Conservation (phyloP, 2,797 vertebrate species). For the Trematomus bernacchii region DNA sequence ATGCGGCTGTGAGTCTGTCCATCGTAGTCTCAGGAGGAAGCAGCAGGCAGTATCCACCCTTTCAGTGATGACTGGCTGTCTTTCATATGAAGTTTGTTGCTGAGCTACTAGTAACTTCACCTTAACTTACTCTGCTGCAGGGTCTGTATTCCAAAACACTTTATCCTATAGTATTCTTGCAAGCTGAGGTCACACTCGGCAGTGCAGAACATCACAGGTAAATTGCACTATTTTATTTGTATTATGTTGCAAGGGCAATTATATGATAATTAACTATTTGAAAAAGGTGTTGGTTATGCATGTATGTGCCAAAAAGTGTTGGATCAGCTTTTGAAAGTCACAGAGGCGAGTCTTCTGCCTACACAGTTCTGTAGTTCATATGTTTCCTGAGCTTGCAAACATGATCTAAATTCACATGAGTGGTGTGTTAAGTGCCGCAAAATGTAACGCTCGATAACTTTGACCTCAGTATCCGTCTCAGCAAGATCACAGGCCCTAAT, state of each 20-base stretch:
- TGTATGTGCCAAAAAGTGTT: constrained; percentile 41
- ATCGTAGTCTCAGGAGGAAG: constrained; percentile 37
- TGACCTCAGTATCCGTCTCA: constrained; percentile 32
- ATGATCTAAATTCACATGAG: constrained; percentile 28
- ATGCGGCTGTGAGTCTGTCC: constrained; percentile 22
- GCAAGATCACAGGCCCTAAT: constrained; percentile 33
- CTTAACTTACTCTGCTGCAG: constrained; percentile 26
- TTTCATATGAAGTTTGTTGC: constrained; percentile 17
- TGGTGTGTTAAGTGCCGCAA: constrained; percentile 7
- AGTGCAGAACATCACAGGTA: constrained; percentile 68
- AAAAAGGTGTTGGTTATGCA: constrained; percentile 37
- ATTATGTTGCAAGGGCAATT: constrained; percentile 68
- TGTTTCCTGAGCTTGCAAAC: constrained; percentile 66
- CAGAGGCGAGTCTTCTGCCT: constrained; percentile 60
- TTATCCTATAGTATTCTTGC: constrained; percentile 45
- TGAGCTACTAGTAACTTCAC: constrained; percentile 29
- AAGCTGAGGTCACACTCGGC: constrained; percentile 65
- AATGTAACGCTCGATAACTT: constrained; percentile 36
- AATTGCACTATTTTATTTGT: constrained; percentile 71
- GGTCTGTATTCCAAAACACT: constrained; percentile 17
- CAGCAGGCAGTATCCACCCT: constrained; percentile 18
- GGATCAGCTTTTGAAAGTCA: constrained; percentile 67
- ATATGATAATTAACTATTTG: constrained; percentile 67
- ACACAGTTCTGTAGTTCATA: constrained; percentile 32
- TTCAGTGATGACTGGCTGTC: constrained; percentile 22